Conservation (phyloP, 2,888 invertebrate species). For the Onchidella celtica region DNA sequence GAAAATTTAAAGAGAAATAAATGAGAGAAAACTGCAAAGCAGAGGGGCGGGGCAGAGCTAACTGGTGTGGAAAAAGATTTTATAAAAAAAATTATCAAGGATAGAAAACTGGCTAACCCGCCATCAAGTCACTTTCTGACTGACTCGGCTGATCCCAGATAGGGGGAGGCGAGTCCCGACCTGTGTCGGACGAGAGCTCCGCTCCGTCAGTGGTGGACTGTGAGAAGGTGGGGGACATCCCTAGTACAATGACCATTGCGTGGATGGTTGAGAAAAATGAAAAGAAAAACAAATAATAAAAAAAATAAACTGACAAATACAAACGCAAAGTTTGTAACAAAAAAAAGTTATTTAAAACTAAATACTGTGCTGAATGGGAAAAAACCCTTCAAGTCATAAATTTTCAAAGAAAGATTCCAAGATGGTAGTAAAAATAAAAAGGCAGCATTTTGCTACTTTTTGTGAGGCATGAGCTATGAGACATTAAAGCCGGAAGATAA, state of each 20-base stretch:
- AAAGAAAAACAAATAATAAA: constrained; percentile 1
- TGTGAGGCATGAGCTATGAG: too few relatives aligned
- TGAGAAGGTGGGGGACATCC: constrained; percentile 19
- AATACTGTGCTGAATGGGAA: too few relatives aligned
- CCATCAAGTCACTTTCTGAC: constrained; percentile 39
- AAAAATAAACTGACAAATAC: neutral
- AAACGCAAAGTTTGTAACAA: neutral
- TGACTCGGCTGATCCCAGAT: constrained; percentile 67
- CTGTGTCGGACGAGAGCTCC: constrained; percentile 50
- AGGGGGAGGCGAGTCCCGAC: constrained; percentile 69
- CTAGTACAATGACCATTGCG: constrained; percentile 23
- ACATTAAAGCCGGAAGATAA: too few relatives aligned
- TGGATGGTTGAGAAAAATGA: too few relatives aligned
- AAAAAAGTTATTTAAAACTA: neutral
- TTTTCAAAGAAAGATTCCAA: too few relatives aligned
- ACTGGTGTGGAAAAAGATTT: constrained; percentile 4
- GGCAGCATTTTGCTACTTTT: too few relatives aligned
- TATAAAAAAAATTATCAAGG: neutral
- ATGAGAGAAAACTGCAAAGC: neutral
- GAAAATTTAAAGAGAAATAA: neutral
- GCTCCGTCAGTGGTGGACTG: constrained; percentile 45
- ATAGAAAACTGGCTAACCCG: constrained; percentile 56
- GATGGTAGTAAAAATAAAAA: too few relatives aligned
- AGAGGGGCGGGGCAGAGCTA: neutral
- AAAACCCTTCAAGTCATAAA: too few relatives aligned